Conservation (phyloP, 37 sponge, comb jelly and placozoan genomes). For the Ianthella basta region DNA sequence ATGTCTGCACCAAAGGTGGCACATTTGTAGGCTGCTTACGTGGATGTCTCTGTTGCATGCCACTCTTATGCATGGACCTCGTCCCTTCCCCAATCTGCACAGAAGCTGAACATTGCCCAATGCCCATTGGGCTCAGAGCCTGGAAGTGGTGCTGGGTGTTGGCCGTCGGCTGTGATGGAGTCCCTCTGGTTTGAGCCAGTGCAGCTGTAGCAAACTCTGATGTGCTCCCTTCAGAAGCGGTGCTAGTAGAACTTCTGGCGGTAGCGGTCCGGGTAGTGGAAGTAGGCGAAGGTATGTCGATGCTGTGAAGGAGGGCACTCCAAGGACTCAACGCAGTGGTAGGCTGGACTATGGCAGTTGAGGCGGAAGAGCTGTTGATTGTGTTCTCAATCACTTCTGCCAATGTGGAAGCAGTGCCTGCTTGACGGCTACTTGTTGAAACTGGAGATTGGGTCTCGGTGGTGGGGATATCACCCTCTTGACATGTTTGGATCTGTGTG, state of each 20-base stretch:
- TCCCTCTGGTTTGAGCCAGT: background rate
- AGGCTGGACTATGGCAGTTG: background rate
- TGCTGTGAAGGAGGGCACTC: background rate
- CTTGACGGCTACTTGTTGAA: background rate
- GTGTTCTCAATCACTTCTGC: slow-evolving; percentile 16
- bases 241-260: background rate
- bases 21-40: no score
- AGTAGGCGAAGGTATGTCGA: background rate
- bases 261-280: background rate
- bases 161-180: background rate
- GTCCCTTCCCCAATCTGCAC: no score
- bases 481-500: background rate
- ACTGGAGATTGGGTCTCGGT: background rate
- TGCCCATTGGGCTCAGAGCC: no score
- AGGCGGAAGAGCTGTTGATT: background rate
- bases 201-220: background rate
- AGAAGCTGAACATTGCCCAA: no score
- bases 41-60: no score
- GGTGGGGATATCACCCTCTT: background rate
- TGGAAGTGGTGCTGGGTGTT: background rate
- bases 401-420: background rate
- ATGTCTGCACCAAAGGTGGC: no score
- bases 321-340: background rate
- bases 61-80: no score
- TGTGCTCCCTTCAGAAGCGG: background rate